Evolutionary conservation across 2,113 vertebrate species (phyloP), one percentile per base, ranked within the genome.

Genomic region (Cochlearius cochlearius): DNA sequence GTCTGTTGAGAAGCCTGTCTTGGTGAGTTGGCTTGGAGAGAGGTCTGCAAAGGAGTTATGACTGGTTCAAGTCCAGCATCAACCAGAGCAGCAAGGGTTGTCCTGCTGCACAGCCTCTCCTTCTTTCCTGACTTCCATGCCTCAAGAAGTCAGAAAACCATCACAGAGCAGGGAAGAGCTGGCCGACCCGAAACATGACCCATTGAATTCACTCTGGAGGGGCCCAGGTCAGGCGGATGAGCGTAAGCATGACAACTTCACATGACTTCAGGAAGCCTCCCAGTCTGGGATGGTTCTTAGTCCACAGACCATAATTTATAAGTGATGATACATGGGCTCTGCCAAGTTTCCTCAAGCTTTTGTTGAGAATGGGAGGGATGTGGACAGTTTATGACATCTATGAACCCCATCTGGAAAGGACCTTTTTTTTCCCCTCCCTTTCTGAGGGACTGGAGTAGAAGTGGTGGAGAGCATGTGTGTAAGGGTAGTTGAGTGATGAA

Each of bases 291-390:
- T 25, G 15, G 26, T 30, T 66, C 43, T 34, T 41, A 36, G 47
- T n/a, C 59, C 68, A 58, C 47, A 78, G 82, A 19, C 63, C 39
- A 5, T 62, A 26, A 19, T 52, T 63, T 13, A 20, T 12, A 69
- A 63, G 41, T 72, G 77, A 60, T 55, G 85, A 86, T 60, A 32
- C 52, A 26, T 34, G 30, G 17, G 43, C 38, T 63, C n/a, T 85
- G 86, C 88, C 93, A 74, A 49, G 52, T 71, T 75, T 83, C 63
- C 67, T 78, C 63, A 30, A 23, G 29, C 25, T 47, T 91, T 63
- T 77, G 45, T 32, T 0, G 0, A 47, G 45, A 55, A 18, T 0
- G 0, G 62, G 49, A 64, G 62, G 34, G 67, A 3, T 39, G 76
- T 2, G 58, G 75, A 4, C 52, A 4, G 6, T 21, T 86, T 68